phyloP scores from a whole-genome alignment of 1,140 invertebrate species.

The Drosophila sechellia region DNA sequence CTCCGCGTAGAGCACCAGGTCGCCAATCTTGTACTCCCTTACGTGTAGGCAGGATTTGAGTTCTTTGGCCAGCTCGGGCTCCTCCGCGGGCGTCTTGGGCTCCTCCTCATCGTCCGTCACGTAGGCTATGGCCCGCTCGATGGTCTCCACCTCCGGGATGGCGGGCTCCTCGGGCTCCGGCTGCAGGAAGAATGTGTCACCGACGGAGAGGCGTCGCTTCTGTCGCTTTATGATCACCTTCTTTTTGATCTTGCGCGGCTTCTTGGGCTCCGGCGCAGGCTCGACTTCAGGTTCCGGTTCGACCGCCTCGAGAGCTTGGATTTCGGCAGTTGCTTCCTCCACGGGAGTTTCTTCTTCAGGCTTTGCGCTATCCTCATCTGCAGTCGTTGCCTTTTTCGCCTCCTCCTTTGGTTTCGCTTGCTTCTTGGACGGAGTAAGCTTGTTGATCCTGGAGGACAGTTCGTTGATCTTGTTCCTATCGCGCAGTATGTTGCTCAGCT shows the following conservation, averaged over 20 bases:
- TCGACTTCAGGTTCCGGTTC: slow-evolving; percentile 7
- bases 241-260: slow-evolving; percentile 75
- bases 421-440: slow-evolving; percentile 71
- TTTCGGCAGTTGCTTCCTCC: background rate
- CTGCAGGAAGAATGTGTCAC: slow-evolving; percentile 73
- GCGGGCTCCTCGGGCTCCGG: slow-evolving; percentile 63
- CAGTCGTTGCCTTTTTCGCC: background rate
- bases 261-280: slow-evolving; percentile 49
- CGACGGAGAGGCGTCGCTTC: slow-evolving; percentile 71
- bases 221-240: slow-evolving; percentile 81
- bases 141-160: slow-evolving; percentile 70
- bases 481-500: slow-evolving; percentile 61
- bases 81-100: slow-evolving; percentile 14
- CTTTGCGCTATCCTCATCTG: background rate
- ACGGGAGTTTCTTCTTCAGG: background rate
- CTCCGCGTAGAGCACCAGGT: slow-evolving; percentile 75
- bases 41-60: slow-evolving; percentile 76
- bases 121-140: slow-evolving; percentile 77
- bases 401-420: slow-evolving; percentile 41
- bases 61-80: slow-evolving; percentile 43
- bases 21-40: slow-evolving; percentile 74
- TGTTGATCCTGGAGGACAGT: slow-evolving; percentile 53
- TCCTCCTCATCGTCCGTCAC: slow-evolving; percentile 70
- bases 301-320: background rate
- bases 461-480: slow-evolving; percentile 70